Percentiles rank a stretch among this genome's conserved stretches.
These are phyloP conservation scores for Lepisosteus osseus DNA, from an alignment of 2,113 vertebrate species.

Conservation along the genomic window DNA sequence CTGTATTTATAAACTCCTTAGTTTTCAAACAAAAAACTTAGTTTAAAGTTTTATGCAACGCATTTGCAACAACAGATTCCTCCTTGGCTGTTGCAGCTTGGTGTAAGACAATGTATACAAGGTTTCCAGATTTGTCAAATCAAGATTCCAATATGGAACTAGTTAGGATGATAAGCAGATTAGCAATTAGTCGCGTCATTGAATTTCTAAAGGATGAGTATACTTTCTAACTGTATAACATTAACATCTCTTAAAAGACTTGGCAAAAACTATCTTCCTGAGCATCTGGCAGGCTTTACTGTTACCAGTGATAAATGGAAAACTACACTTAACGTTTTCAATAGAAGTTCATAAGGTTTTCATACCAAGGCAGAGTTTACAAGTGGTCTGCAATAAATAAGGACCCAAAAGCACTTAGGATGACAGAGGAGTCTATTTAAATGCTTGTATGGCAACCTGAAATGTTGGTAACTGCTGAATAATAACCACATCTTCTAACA, in stretches of 20 bases:
- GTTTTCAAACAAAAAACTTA: not conserved
- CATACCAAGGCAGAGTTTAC: conserved; percentile 63
- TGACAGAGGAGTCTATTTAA: conserved; percentile 68
- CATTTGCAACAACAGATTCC: not conserved
- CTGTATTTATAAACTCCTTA: conserved; percentile 1
- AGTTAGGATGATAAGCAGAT: conserved; percentile 48
- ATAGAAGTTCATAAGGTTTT: conserved; percentile 40
- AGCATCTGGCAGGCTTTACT: conserved; percentile 51
- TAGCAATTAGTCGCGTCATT: conserved; percentile 49
- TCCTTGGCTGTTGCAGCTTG: conserved; percentile 20
- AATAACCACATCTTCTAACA: conserved; percentile 25
- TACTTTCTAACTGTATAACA: conserved; percentile 34
- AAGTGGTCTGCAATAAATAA: conserved; percentile 66
- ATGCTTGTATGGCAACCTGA: conserved; percentile 47
- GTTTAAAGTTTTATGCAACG: too few species aligned
- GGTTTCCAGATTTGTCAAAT: conserved; percentile 34
- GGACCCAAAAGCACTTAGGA: conserved; percentile 67
- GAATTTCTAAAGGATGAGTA: conserved; percentile 43
- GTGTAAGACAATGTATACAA: conserved; percentile 25
- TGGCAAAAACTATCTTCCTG: conserved; percentile 28
- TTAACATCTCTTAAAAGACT: conserved; percentile 42
- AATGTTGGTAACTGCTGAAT: conserved; percentile 34
- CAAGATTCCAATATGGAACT: conserved; percentile 26
- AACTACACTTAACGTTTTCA: conserved; percentile 68
- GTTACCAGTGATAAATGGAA: conserved; percentile 62